phyloP scores from a whole-genome alignment of 2,888 invertebrate species.

The Drosophila multiciliata region DNA sequence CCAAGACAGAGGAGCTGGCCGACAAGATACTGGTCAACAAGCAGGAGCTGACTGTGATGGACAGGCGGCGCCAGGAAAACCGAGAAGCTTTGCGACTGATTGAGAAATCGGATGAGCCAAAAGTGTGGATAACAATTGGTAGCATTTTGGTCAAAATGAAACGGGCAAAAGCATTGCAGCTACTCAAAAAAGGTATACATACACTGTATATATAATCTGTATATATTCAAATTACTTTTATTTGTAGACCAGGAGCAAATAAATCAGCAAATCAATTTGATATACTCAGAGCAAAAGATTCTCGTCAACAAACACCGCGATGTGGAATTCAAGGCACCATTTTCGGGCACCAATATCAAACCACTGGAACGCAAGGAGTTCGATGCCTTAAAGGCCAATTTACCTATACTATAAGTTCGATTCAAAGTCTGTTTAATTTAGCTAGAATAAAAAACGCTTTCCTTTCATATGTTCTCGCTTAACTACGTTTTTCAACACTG shows the following conservation, averaged over 20 bases:
- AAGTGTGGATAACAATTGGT: constrained; percentile 84
- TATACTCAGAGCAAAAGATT: constrained; percentile 83
- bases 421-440: background rate
- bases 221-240: background rate
- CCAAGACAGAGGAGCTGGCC: constrained; percentile 82
- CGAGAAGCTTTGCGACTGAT: constrained; percentile 82
- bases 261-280: constrained; percentile 81
- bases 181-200: constrained; percentile 81
- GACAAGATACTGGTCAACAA: constrained; percentile 84
- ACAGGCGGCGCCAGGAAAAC: constrained; percentile 82
- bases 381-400: constrained; percentile 77
- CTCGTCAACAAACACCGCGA: constrained; percentile 84
- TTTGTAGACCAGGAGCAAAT: constrained; percentile 83
- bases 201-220: background rate
- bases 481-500: constrained; percentile 34
- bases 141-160: constrained; percentile 83
- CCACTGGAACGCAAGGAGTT: constrained; percentile 82
- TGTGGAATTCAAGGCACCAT: constrained; percentile 81
- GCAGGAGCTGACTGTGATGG: constrained; percentile 81
- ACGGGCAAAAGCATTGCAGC: constrained; percentile 74
- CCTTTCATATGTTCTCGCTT: constrained; percentile 1
- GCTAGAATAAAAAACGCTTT: constrained; percentile 9
- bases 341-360: constrained; percentile 83
- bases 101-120: constrained; percentile 78
- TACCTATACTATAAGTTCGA: constrained; percentile 73